Percentiles rank a stretch among this genome's conserved stretches.
These are phyloP conservation scores for Leptonema lineaticorne DNA, from an alignment of 1,140 invertebrate genomes.

Conservation along the genomic window DNA sequence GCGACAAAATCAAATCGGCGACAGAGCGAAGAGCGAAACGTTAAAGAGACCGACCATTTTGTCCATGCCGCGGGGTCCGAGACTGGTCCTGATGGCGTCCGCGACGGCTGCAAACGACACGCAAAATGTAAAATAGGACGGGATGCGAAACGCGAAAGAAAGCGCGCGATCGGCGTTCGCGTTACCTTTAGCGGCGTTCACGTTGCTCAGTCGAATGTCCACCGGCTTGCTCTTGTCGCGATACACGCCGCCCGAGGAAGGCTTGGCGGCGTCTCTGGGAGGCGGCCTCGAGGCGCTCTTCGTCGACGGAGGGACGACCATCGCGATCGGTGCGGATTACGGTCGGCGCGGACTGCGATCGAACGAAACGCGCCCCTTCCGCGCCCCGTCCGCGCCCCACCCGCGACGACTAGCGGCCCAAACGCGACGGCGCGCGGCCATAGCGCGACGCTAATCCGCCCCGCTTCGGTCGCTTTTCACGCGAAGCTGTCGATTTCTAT, in stretches of 20 bases:
- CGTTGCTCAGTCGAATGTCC: slow-evolving; percentile 94
- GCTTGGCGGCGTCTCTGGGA: slow-evolving; percentile 22
- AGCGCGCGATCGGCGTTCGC: background rate
- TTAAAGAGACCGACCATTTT: slow-evolving; percentile 85
- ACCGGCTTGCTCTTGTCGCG: slow-evolving; percentile 92
- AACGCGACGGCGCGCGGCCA: too few species aligned
- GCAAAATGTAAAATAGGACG: background rate
- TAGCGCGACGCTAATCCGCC: too few species aligned
- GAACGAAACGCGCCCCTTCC: background rate
- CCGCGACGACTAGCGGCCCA: too few species aligned
- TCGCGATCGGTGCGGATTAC: background rate
- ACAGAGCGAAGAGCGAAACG: slow-evolving; percentile 13
- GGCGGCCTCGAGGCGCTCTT: background rate
- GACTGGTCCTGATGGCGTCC: slow-evolving; percentile 97
- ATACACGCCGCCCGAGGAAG: slow-evolving; percentile 59
- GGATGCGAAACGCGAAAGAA: background rate
- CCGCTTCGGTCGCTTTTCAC: too few species aligned
- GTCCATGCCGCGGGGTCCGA: slow-evolving; percentile 99
- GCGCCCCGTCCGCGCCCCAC: background rate
- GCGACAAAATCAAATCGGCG: background rate
- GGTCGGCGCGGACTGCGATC: background rate
- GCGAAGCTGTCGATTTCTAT: too few species aligned
- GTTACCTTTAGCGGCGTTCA: slow-evolving; percentile 95
- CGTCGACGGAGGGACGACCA: background rate
- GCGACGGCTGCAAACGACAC: slow-evolving; percentile 80